Evolutionary conservation across 2,888 invertebrate species (phyloP).

Genomic region (Dynastes tityus): DNA sequence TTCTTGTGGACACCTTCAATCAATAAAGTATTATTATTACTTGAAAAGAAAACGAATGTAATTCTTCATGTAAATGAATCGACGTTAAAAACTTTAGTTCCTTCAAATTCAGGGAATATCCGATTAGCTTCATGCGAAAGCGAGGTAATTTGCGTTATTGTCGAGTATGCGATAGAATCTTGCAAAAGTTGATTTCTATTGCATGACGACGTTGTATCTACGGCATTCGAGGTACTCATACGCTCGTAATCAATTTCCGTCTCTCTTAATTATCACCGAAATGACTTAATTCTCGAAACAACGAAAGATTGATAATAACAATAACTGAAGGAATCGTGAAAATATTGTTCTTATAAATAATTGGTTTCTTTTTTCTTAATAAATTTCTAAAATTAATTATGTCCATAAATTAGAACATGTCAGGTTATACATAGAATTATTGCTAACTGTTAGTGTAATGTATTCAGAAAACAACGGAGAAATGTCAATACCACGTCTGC

Average conservation of each 20-base stretch:
- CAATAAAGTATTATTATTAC: too few species aligned
- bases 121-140: conserved; percentile 9
- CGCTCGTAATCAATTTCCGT: neutral
- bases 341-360: too few species aligned
- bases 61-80: neutral
- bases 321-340: too few species aligned
- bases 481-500: too few species aligned
- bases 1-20: too few species aligned
- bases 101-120: conserved; percentile 14
- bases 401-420: neutral
- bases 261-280: neutral
- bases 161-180: conserved; percentile 10
- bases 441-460: too few species aligned
- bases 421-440: too few species aligned
- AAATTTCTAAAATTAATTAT: neutral
- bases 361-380: neutral
- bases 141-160: conserved; percentile 15
- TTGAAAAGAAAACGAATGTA: too few species aligned
- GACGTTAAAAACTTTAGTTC: neutral
- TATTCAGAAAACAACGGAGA: too few species aligned
- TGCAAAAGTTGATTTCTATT: neutral
- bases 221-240: neutral
- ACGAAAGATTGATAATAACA: too few species aligned
- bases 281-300: too few species aligned
- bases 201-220: neutral